These are phyloP conservation scores for Cosmorhoe ocellata DNA, from an alignment of 2,888 invertebrate genomes.

Conservation along the genomic window DNA sequence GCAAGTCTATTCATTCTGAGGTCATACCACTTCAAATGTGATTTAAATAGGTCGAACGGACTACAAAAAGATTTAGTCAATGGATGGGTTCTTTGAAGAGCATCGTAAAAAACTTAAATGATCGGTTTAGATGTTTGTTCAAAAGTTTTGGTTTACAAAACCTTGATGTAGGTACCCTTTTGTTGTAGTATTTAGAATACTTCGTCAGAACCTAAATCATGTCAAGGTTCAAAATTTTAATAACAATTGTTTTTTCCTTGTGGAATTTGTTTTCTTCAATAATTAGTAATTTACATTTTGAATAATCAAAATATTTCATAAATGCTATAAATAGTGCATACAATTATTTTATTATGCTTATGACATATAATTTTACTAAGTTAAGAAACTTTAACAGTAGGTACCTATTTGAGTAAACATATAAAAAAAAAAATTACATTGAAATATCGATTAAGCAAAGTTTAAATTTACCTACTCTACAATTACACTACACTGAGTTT, in stretches of 20 bases:
- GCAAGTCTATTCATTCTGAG: conserved; percentile 60
- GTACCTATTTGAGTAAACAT: no score
- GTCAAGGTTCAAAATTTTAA: conserved; percentile 18
- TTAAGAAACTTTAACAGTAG: no score
- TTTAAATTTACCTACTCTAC: background rate
- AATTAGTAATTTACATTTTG: no score
- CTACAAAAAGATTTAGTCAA: conserved; percentile 59
- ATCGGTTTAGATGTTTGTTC: conserved; percentile 20
- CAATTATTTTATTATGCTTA: no score
- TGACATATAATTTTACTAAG: no score
- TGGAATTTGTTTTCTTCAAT: no score
- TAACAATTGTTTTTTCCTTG: no score
- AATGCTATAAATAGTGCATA: no score
- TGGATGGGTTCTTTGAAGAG: conserved; percentile 42
- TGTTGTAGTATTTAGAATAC: conserved; percentile 6
- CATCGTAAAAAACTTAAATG: conserved; percentile 28
- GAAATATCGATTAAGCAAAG: no score
- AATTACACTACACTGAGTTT: no score
- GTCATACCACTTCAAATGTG: conserved; percentile 59
- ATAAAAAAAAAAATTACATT: no score
- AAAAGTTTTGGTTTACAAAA: conserved; percentile 7
- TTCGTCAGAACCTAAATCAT: background rate
- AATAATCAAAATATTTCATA: no score
- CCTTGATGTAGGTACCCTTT: conserved; percentile 11
- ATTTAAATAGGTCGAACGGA: conserved; percentile 63